Base-by-base conservation (phyloP, 2,888 invertebrate genomes). In the Conops quadrifasciatus region DNA sequence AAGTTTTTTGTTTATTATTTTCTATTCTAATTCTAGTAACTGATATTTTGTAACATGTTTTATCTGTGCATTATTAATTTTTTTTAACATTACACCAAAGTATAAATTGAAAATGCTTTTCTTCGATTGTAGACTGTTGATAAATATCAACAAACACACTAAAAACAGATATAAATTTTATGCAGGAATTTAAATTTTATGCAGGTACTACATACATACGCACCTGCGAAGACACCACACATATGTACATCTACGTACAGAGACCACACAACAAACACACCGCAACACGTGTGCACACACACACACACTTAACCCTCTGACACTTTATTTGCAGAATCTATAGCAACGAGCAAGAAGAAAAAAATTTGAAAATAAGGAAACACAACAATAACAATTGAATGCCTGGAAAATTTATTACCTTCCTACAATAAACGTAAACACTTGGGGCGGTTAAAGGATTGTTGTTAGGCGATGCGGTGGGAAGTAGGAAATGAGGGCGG, bases 121-220 rank as follows among this genome's bases (percentile, higher is more conserved):
- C 36, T 9, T 36, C 9, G 5, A 36, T 4, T 36, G 36, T 36
- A 36, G 36, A 36, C 5, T 36, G 36, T 4, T 36, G 4, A 7
- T 36, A 36, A 36, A 36, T 36, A 36, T 4, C 36, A 36, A 36
- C 36, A 9, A 36, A 36, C 4, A 36, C 4, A 9, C 4, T 36
- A 36, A 36, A 36, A 36, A 36, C 9, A 9, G 9, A 36, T 36
- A 7, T 36, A 36, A 36, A 36, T 56, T 26, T 24, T 56, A 56
- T 24, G 28, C 56, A n/a, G n/a, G 24, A 43, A 62, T 43, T 62
- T 24, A 28, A 49, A 64, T 64, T 64, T 64, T 64, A 64, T 64
- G 51, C 64, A 7, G 51, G n/a, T 19, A 19, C 64, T 19, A n/a
- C 24, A 28, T 28, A 13, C 24, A 56, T 9, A 15, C 15, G 7